Percentiles rank a stretch among this genome's conserved stretches.
These are phyloP conservation scores for Peromyscus aztecus DNA, from an alignment of 2,797 vertebrate species.

Conservation along the genomic window DNA sequence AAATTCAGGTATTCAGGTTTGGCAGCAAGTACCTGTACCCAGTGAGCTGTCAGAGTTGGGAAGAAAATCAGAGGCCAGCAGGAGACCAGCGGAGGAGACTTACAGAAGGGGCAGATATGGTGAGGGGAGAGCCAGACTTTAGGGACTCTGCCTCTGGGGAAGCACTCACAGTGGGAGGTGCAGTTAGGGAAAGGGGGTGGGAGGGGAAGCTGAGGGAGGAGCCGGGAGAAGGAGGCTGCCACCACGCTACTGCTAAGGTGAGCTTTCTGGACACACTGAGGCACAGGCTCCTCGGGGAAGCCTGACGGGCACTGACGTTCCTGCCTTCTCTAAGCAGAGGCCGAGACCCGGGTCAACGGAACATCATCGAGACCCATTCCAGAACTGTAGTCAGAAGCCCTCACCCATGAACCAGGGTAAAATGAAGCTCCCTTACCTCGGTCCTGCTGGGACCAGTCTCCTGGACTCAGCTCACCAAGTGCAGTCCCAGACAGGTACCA, in stretches of 20 bases:
- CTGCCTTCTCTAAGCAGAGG: not conserved
- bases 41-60: not conserved
- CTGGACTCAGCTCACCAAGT: slow-evolving; percentile 88
- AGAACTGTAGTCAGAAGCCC: not conserved
- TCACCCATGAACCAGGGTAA: not conserved
- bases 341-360: not conserved
- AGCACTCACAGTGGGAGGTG: not conserved
- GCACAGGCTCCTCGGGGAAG: not conserved
- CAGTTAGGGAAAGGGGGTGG: not conserved
- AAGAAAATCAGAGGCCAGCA: not conserved
- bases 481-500: slow-evolving; percentile 86
- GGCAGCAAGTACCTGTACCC: not conserved
- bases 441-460: slow-evolving; percentile 96
- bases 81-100: not conserved
- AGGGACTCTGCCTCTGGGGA: not conserved
- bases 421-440: slow-evolving; percentile 87
- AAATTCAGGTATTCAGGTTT: not conserved
- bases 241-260: not conserved
- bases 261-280: not conserved
- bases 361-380: not conserved
- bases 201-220: not conserved
- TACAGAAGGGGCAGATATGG: no score
- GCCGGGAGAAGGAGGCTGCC: not conserved
- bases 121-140: not conserved
- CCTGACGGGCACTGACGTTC: not conserved